Evolutionary conservation across 2,888 invertebrate genomes (phyloP).

Genomic region (Archips xylosteana): DNA sequence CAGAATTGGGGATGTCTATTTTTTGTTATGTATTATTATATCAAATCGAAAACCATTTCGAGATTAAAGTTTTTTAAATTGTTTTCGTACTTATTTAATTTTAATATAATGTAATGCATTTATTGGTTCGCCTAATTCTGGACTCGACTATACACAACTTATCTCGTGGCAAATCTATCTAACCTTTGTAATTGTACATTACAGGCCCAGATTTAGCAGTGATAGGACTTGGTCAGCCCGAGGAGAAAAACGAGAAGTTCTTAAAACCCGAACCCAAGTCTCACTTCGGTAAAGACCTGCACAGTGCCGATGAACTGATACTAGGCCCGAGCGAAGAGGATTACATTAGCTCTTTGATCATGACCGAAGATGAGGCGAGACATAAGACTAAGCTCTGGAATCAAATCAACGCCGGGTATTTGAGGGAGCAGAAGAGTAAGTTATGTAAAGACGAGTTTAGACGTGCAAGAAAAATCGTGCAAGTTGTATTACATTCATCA

Average conservation of each 20-base stretch:
- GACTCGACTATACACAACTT: no score
- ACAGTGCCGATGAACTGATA: slow-evolving; percentile 84
- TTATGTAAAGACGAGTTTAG: slow-evolving; percentile 21
- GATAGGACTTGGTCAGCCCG: slow-evolving; percentile 88
- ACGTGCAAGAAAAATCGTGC: no score
- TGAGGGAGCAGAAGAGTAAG: slow-evolving; percentile 92
- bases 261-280: slow-evolving; percentile 70
- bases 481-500: no score
- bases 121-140: no score
- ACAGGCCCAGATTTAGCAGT: slow-evolving; percentile 90
- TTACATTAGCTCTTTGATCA: slow-evolving; percentile 94
- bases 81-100: no score
- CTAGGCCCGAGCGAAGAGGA: slow-evolving; percentile 94
- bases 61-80: no score
- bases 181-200: slow-evolving; percentile 27
- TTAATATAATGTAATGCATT: no score
- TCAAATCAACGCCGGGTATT: slow-evolving; percentile 93
- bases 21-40: no score
- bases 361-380: slow-evolving; percentile 90
- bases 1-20: no score
- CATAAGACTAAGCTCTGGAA: slow-evolving; percentile 96
- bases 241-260: slow-evolving; percentile 67
- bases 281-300: slow-evolving; percentile 64
- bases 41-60: no score
- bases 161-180: no score